phyloP scores from a whole-genome alignment of 2,797 vertebrate species.

The Vultur gryphus region DNA sequence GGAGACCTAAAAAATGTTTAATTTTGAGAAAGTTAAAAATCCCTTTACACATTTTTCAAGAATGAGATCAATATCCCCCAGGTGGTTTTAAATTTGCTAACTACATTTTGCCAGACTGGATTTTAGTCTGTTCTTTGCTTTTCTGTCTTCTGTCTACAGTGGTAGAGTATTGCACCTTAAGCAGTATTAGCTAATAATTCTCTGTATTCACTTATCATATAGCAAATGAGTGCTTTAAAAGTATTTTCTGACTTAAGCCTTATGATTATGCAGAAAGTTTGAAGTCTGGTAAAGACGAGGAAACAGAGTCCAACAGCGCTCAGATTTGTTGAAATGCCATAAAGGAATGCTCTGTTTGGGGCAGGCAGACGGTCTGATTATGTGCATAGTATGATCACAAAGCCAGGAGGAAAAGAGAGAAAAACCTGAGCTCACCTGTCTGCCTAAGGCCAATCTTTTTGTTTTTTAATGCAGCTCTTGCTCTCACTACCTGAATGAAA shows the following conservation, averaged over 20 bases:
- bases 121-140: not conserved
- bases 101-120: not conserved
- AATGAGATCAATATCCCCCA: not conserved
- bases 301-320: not conserved
- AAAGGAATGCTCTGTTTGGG: not conserved
- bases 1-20: not conserved
- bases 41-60: not conserved
- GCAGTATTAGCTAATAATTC: not conserved
- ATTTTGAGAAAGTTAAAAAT: not conserved
- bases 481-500: slow-evolving; percentile 9
- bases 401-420: not conserved
- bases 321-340: not conserved
- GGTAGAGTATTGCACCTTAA: not conserved
- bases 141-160: not conserved
- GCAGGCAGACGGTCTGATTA: not conserved
- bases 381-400: not conserved
- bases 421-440: not conserved
- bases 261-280: not conserved
- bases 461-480: not conserved
- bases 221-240: not conserved
- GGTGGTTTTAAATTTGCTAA: not conserved
- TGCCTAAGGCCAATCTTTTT: not conserved
- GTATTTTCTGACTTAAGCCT: not conserved
- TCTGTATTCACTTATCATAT: not conserved
- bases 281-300: not conserved